Base-by-base conservation (phyloP, 2,888 invertebrate species). In the Mantis religiosa region DNA sequence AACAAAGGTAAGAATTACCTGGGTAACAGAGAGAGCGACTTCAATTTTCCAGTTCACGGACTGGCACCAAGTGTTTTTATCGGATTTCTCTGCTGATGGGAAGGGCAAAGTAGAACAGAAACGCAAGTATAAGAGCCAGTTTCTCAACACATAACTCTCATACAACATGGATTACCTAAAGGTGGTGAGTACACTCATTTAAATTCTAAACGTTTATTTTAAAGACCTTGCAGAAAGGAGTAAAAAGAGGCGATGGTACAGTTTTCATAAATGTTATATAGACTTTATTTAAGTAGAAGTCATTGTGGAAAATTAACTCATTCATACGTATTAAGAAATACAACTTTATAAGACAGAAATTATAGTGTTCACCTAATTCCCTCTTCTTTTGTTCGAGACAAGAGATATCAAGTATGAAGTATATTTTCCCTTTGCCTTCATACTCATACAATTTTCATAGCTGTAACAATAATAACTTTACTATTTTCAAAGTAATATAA, bases 151-250 rank as follows among this genome's bases (percentile, higher is more conserved):
- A 87, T 28, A 87, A 28, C 87, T 87, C 87, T 28, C n/a, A 83
- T 4, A 83, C 82, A 41, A 34, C 82, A 87, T 89, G 88, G 85
- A 82, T 89, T 81, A 86, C 27, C 30, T 89, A 41, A 89, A 83
- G 83, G 41, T 89, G 89, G 89, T 89, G 71, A 89, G 89, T 89
- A 47, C 82, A 20, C 15, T 83, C 14, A 25, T 27, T 20, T 71
- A 20, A 20, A 71, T 71, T 25, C 25, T 20, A 71, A 4, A 71
- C 6, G 20, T 71, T 4, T 20, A 20, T 71, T 71, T 71, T 20
- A 41, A 71, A 1, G 1, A 71, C 1, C 25, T 20, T 71, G 0
- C 3, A 71, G 20, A 71, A 15, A 6, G 54, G 54, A 15, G 20
- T 6, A 71, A 6, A 15, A 71, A 71, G 34, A 34, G 1, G 34